phyloP scores from a whole-genome alignment of 1,140 invertebrate species.

The Dendrolimus punctatus region DNA sequence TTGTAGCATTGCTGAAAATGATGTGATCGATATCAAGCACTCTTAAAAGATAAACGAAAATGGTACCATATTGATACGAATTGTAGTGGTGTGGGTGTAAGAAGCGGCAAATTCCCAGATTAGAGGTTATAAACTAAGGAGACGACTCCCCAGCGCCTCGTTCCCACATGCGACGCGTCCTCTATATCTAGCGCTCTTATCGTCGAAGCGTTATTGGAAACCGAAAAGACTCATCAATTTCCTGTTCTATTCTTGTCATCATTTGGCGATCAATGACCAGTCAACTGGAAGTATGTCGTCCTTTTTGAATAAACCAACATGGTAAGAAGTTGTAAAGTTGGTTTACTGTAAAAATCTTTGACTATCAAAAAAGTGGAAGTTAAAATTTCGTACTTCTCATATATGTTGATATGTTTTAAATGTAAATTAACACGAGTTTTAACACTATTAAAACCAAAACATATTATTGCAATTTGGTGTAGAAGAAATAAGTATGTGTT shows the following conservation, averaged over 20 bases:
- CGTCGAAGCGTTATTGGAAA: constrained; percentile 38
- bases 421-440: too few relatives aligned
- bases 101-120: constrained; percentile 16
- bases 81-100: constrained; percentile 9
- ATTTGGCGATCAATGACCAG: constrained; percentile 2
- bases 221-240: constrained; percentile 46
- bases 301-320: not conserved
- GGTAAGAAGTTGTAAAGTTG: too few relatives aligned
- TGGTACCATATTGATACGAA: constrained; percentile 5
- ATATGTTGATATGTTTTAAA: too few relatives aligned
- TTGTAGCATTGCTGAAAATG: too few relatives aligned
- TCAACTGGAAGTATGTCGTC: not conserved
- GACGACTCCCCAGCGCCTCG: constrained; percentile 31
- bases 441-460: too few relatives aligned
- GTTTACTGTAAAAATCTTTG: not conserved
- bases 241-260: constrained; percentile 32
- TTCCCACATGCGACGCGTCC: constrained; percentile 15
- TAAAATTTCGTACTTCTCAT: too few relatives aligned
- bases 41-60: too few relatives aligned
- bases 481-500: too few relatives aligned
- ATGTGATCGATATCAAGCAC: too few relatives aligned
- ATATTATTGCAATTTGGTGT: too few relatives aligned
- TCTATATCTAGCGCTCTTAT: constrained; percentile 35
- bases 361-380: too few relatives aligned
- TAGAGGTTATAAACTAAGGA: constrained; percentile 31